These are phyloP conservation scores for Oreotrochilus melanogaster DNA, from an alignment of 2,113 vertebrate species.

Conservation along the genomic window DNA sequence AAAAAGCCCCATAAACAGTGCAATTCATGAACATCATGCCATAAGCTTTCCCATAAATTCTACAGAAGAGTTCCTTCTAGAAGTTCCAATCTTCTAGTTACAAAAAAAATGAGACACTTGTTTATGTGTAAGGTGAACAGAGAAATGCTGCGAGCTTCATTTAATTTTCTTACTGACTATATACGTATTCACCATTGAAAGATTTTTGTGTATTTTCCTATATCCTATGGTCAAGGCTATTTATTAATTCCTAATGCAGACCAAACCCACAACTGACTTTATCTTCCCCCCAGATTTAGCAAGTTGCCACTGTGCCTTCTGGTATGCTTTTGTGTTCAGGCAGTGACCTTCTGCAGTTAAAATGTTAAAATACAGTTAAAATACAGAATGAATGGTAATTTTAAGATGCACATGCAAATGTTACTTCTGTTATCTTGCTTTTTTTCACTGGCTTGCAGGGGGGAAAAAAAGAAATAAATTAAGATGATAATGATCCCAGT, in stretches of 20 bases:
- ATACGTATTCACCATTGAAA: neutral
- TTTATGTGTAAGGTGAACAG: neutral
- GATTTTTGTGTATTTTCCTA: slow-evolving; percentile 32
- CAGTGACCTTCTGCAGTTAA: neutral
- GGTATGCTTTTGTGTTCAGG: neutral
- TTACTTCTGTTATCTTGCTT: neutral
- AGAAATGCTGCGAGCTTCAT: slow-evolving; percentile 15
- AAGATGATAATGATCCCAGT: too few relatives aligned
- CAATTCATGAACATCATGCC: neutral
- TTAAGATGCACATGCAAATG: neutral
- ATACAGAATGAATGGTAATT: neutral
- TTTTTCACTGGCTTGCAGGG: neutral
- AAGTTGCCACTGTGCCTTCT: neutral
- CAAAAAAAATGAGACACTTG: neutral
- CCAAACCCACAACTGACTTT: neutral
- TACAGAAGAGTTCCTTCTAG: neutral
- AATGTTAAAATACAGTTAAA: too few relatives aligned
- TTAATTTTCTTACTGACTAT: slow-evolving; percentile 41
- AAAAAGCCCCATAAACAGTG: neutral
- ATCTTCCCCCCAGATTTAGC: neutral
- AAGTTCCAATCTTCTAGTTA: neutral
- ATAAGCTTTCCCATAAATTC: slow-evolving; percentile 23
- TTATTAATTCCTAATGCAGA: slow-evolving; percentile 13
- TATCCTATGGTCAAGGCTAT: neutral
- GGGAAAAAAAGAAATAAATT: neutral